Evolutionary conservation across 2,888 invertebrate species (phyloP), one percentile per base, ranked within the genome.

Genomic region (Chironomus tentans): DNA sequence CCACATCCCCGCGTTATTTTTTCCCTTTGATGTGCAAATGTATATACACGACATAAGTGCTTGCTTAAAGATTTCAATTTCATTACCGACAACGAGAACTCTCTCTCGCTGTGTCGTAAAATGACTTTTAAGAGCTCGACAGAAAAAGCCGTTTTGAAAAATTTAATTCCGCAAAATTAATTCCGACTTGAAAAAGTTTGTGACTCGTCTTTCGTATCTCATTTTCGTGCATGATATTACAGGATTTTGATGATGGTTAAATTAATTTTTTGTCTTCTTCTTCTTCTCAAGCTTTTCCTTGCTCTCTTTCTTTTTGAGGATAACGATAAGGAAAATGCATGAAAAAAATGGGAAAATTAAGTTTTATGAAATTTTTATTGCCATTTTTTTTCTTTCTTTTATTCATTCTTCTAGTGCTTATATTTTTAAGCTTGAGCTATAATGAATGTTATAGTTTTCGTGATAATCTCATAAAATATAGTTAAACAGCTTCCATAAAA

Each of bases 141-240:
- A 15, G 18, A 56, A 56, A 56, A 18, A 18, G 15, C 56, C 56
- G 18, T 18, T 56, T 56, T 56, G 7, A 10, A 15, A 68, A 68
- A 47, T 48, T 70, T 70, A 69, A 69, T 69, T 38, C 69, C n/a
- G 13, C 38, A 18, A 69, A 69, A 56, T 56, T 56, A 56, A 56
- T 56, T 56, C 56, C 7, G 56, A 56, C 56, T 56, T 38, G 38
- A 38, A 38, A 38, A 38, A 15, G 18, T 56, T 7, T 56, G 4
- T 15, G 7, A 18, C 56, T 56, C 56, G 56, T 56, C 15, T 56
- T 56, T 18, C 56, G n/a, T 56, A 56, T 56, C 15, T 56, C 15
- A 56, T 38, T 38, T 38, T 7, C 38, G 38, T 38, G 38, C 38
- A 38, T 38, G 38, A 38, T 38, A 38, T 38, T 38, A 38, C 38